These are phyloP conservation scores for Bos taurus DNA, from an alignment of 2,113 vertebrate species.

Conservation along the genomic window ARS-UCD2.0 NC_037344.1:3891501-3892000, in stretches of 20 bases:
- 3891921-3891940: neutral
- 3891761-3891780: neutral
- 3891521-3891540: neutral
- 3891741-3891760: neutral
- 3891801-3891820: neutral
- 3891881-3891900: neutral
- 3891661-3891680: neutral
- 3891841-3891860: neutral
- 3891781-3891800: neutral
- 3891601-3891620: neutral
- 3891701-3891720: neutral
- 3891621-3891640: neutral
- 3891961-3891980: neutral
- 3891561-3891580: neutral
- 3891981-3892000: neutral
- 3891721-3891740: neutral
- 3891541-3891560: neutral
- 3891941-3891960: neutral
- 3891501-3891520: neutral
- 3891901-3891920: neutral
- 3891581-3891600: neutral
- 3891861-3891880: neutral
- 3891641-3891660: neutral
- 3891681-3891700: neutral
- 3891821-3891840: neutral